A percentile compares a stretch with the other conserved stretches of the same genome.
Conservation (phyloP, 2,888 invertebrate genomes). For the Polia nebulosa region DNA sequence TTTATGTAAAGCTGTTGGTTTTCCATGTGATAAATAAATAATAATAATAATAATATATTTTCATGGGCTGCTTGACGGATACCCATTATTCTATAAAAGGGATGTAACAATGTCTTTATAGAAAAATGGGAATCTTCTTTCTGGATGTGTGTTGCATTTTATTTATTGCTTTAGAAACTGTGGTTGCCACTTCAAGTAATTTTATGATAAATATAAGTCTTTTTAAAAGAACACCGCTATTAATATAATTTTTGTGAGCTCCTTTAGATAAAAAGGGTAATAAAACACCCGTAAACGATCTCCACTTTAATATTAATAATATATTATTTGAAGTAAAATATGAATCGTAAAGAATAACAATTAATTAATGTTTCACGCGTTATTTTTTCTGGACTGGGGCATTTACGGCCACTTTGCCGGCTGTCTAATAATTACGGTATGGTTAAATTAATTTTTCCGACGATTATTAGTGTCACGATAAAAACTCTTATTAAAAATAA, state of each 20-base stretch:
- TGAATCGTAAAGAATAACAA: conserved; percentile 36
- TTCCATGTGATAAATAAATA: no score
- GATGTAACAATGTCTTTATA: no score
- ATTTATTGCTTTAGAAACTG: neutral
- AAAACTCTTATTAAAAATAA: conserved; percentile 85
- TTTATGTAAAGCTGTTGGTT: no score
- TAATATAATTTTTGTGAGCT: neutral
- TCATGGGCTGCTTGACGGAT: neutral
- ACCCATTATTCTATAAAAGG: neutral
- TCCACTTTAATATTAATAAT: conserved; percentile 8
- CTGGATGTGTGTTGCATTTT: neutral
- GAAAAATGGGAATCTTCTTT: no score
- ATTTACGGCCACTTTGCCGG: conserved; percentile 44
- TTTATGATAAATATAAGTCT: neutral
- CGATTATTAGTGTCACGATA: conserved; percentile 76
- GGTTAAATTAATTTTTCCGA: conserved; percentile 69
- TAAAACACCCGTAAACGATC: conserved; percentile 13
- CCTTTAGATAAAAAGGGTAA: conserved; percentile 5
- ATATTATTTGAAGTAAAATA: conserved; percentile 33
- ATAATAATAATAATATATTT: no score
- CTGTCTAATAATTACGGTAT: conserved; percentile 64
- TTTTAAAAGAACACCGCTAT: neutral
- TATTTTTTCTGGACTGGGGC: conserved; percentile 17
- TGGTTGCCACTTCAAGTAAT: neutral
- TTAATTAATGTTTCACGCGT: conserved; percentile 39